phyloP scores from a whole-genome alignment of 2,113 vertebrate species.

The Suncus etruscus region DNA sequence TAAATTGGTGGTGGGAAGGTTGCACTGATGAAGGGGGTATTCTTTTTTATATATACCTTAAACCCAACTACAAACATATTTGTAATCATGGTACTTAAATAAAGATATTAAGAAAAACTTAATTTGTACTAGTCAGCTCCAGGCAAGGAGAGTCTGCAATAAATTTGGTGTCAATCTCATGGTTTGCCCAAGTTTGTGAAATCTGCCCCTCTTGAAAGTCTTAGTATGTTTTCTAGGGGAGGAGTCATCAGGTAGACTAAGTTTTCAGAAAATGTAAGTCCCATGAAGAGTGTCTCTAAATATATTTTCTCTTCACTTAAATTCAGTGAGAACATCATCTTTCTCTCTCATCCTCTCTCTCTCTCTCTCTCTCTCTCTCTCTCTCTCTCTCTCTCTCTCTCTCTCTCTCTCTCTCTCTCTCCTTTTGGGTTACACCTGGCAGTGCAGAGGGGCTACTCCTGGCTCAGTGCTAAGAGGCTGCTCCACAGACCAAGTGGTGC shows the following conservation, averaged over 20 bases:
- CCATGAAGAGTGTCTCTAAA: background rate
- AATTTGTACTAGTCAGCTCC: slow-evolving; percentile 68
- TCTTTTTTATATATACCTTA: no score
- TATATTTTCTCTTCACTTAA: background rate
- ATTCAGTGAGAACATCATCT: background rate
- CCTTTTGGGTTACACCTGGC: no score
- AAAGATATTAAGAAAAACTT: slow-evolving; percentile 52
- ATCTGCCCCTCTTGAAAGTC: slow-evolving; percentile 43
- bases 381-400: background rate
- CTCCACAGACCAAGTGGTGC: no score
- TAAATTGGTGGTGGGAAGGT: no score
- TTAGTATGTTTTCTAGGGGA: background rate
- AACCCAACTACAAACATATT: no score
- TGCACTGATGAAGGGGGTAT: no score
- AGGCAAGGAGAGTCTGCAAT: slow-evolving; percentile 66
- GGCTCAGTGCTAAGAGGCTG: no score
- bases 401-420: no score
- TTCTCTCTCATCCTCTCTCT: background rate
- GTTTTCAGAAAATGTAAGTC: slow-evolving; percentile 49
- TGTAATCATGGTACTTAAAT: no score
- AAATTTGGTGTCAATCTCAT: slow-evolving; percentile 68
- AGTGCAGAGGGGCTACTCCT: no score
- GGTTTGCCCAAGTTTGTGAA: slow-evolving; percentile 68
- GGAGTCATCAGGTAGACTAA: background rate
- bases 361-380: no score